A percentile compares a stretch with the other conserved stretches of the same genome.
phyloP scores from a whole-genome alignment of 23 tunicate species.

The Styela clava region DNA sequence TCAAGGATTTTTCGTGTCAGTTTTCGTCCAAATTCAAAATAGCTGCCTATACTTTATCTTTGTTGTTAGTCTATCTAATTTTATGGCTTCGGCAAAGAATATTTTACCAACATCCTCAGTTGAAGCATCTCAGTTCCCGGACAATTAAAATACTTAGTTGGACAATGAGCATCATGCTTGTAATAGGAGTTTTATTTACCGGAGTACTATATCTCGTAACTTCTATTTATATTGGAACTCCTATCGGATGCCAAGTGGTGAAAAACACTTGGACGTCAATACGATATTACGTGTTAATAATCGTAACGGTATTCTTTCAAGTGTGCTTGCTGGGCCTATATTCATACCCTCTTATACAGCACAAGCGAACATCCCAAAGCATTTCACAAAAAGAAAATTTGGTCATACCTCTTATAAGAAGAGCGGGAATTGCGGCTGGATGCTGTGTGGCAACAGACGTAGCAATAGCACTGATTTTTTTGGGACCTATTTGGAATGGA shows the following conservation, averaged over 20 bases:
- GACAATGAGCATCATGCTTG: not conserved
- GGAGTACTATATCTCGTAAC: not conserved
- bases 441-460: not conserved
- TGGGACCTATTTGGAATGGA: not conserved
- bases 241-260: not conserved
- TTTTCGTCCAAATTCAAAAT: slow-evolving; percentile 22
- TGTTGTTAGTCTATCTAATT: not conserved
- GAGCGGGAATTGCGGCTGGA: not conserved
- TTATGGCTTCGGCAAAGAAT: slow-evolving; percentile 27
- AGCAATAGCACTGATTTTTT: not conserved
- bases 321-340: not conserved
- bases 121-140: slow-evolving; percentile 22
- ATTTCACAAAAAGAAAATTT: not conserved
- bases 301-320: not conserved
- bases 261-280: not conserved
- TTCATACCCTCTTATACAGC: not conserved
- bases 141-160: slow-evolving; percentile 9
- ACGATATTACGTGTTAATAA: not conserved
- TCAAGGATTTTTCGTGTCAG: slow-evolving; percentile 12
- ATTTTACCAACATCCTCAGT: slow-evolving; percentile 22
- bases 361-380: not conserved
- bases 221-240: not conserved
- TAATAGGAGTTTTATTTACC: not conserved
- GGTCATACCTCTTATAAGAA: not conserved
- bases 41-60: not conserved